Evolutionary conservation across 2,797 vertebrate genomes (phyloP).

Genomic region (Xiphorhynchus erythropygius): DNA sequence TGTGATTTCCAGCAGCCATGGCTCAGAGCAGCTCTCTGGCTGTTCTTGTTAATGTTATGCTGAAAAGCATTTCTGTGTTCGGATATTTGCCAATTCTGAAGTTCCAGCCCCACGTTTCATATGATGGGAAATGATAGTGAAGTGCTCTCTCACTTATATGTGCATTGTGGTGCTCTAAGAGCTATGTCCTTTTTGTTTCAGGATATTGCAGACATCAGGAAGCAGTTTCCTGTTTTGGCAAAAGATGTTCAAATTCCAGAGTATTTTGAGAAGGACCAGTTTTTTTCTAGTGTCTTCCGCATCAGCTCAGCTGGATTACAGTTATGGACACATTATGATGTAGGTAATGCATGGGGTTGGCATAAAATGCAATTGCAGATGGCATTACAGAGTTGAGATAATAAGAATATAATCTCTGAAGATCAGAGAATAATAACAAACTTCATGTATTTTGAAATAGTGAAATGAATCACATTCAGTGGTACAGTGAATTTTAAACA

Average conservation of each 20-base stretch:
- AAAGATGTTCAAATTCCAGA: conserved; percentile 86
- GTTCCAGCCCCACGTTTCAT: accelerated
- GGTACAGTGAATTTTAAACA: neutral
- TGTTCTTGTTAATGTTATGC: neutral
- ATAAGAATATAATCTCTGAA: neutral
- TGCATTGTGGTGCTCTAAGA: neutral
- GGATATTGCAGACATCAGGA: conserved; percentile 91
- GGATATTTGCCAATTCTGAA: neutral
- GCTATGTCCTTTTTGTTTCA: conserved; percentile 50
- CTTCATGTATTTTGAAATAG: neutral
- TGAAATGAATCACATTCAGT: neutral
- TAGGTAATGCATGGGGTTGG: conserved; percentile 63
- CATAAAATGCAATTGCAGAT: neutral
- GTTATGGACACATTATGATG: conserved; percentile 97
- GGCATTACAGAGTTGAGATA: neutral
- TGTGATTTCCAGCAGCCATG: neutral
- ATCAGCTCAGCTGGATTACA: conserved; percentile 94
- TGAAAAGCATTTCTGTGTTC: neutral
- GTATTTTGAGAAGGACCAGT: conserved; percentile 88
- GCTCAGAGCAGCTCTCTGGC: neutral
- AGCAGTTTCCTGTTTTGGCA: conserved; percentile 89
- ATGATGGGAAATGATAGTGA: neutral
- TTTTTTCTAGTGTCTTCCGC: conserved; percentile 95
- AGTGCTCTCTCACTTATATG: neutral
- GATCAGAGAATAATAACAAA: neutral